Conservation (phyloP, 2,113 vertebrate species). For the Hymenochirus boettgeri region DNA sequence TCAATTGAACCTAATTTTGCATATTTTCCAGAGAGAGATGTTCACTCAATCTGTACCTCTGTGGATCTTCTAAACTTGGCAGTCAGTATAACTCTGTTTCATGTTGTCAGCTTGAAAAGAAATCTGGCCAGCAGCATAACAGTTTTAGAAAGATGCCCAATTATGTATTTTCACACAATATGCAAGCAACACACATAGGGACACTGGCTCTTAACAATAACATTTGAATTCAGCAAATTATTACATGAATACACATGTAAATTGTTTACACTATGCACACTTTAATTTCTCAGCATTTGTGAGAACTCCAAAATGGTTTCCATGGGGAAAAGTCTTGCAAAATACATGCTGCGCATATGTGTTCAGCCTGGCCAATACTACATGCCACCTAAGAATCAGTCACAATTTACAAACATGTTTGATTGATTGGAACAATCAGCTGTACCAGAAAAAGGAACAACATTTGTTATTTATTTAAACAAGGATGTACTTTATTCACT, state of each 20-base stretch:
- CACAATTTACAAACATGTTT: too few species aligned
- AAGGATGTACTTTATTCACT: too few species aligned
- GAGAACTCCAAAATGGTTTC: too few species aligned
- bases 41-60: conserved; percentile 10
- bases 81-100: conserved; percentile 45
- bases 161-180: conserved; percentile 37
- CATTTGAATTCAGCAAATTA: conserved; percentile 14
- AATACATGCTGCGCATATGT: too few species aligned
- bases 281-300: too few species aligned
- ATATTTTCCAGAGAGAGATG: conserved; percentile 12
- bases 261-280: too few species aligned
- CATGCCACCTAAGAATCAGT: too few species aligned
- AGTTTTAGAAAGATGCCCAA: neutral
- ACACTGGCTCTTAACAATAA: conserved; percentile 27
- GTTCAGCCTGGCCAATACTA: too few species aligned
- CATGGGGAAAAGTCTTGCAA: too few species aligned
- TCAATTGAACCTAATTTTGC: conserved; percentile 4
- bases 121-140: neutral
- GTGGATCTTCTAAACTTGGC: conserved; percentile 29
- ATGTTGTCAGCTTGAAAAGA: conserved; percentile 46
- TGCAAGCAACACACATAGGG: conserved; percentile 36
- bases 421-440: too few species aligned
- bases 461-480: too few species aligned
- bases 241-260: conserved; percentile 27
- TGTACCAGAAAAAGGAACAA: too few species aligned